phyloP scores from a whole-genome alignment of 2,113 vertebrate species.

The Grus americana region DNA sequence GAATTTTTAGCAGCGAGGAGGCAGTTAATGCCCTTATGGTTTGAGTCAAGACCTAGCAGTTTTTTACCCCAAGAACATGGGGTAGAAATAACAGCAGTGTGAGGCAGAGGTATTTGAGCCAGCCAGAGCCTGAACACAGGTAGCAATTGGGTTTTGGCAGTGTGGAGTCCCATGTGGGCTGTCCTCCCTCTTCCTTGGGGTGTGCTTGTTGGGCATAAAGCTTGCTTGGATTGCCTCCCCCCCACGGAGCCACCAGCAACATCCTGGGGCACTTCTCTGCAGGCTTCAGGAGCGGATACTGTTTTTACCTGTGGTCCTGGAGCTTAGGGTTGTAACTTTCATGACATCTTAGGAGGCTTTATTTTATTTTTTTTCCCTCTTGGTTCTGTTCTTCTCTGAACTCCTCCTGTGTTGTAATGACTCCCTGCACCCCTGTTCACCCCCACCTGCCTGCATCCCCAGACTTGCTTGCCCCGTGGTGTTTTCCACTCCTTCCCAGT shows the following conservation, averaged over 20 bases:
- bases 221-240: neutral
- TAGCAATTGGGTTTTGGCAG: neutral
- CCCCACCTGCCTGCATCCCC: neutral
- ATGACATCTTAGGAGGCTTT: neutral
- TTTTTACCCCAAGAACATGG: neutral
- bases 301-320: neutral
- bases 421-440: neutral
- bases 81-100: neutral
- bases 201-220: neutral
- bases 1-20: neutral
- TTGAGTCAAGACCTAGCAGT: neutral
- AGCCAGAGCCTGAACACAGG: neutral
- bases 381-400: neutral
- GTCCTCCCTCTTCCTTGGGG: neutral
- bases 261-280: neutral
- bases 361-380: neutral
- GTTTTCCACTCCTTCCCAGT: neutral
- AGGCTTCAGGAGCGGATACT: neutral
- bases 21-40: neutral
- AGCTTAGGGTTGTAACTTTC: neutral
- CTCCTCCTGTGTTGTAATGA: rapidly evolving
- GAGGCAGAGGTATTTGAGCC: neutral
- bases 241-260: neutral
- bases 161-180: neutral
- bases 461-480: neutral